These are phyloP conservation scores for Leptinotarsa defecta DNA, from an alignment of 1,140 invertebrate genomes.

Conservation along the genomic window DNA sequence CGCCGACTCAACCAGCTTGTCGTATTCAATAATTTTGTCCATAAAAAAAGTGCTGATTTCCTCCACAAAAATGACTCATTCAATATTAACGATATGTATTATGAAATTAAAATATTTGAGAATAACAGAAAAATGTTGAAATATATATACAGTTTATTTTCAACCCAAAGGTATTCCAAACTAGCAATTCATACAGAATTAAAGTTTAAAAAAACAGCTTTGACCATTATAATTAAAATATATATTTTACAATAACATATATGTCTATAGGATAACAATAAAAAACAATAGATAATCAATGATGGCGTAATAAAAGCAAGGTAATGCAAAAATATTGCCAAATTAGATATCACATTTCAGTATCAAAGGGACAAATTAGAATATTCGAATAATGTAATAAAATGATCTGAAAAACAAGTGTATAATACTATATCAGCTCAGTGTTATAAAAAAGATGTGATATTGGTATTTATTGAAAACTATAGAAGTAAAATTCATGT, in stretches of 20 bases:
- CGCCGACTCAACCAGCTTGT: too few relatives aligned
- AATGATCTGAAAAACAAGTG: neutral
- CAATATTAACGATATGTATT: too few relatives aligned
- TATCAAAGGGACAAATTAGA: slow-evolving; percentile 8
- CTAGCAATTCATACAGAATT: slow-evolving; percentile 21
- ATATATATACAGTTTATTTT: slow-evolving; percentile 27
- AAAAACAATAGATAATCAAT: slow-evolving; percentile 17
- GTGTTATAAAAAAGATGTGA: neutral
- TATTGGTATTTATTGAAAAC: neutral
- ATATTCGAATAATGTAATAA: slow-evolving; percentile 20
- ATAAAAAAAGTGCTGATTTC: too few relatives aligned
- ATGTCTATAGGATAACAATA: slow-evolving; percentile 8
- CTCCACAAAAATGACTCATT: too few relatives aligned
- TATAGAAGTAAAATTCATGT: neutral
- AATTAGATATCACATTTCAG: slow-evolving; percentile 18
- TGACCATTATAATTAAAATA: neutral
- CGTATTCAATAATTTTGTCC: too few relatives aligned
- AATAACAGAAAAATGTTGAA: neutral
- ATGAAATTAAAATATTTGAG: too few relatives aligned
- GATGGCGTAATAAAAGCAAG: slow-evolving; percentile 16
- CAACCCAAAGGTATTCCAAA: slow-evolving; percentile 3
- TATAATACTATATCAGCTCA: neutral
- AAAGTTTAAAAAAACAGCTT: neutral
- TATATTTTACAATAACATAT: slow-evolving; percentile 20
- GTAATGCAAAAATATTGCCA: slow-evolving; percentile 20